Evolutionary conservation across 2,888 invertebrate species (phyloP).

Genomic region (Eurytoma californica): DNA sequence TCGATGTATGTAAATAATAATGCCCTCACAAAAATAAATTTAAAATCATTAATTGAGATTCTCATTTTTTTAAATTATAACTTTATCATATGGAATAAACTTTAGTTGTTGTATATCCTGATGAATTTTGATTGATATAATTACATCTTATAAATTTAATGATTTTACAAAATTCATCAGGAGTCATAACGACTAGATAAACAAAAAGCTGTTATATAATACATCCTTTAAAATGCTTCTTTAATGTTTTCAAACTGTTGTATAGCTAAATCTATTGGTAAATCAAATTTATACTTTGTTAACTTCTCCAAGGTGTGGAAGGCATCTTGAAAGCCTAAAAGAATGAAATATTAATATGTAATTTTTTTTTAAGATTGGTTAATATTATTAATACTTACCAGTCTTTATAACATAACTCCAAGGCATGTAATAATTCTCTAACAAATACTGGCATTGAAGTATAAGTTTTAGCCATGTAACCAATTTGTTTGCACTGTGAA

Average conservation of each 20-base stretch:
- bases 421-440: conserved; percentile 87
- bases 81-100: neutral
- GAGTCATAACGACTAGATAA: conserved; percentile 37
- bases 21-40: conserved; percentile 18
- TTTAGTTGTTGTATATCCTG: conserved; percentile 23
- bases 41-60: conserved; percentile 1
- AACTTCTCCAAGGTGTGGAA: conserved; percentile 92
- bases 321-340: conserved; percentile 94
- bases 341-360: conserved; percentile 15
- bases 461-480: conserved; percentile 96
- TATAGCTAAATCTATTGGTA: conserved; percentile 97
- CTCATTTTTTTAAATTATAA: neutral
- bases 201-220: conserved; percentile 28
- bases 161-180: conserved; percentile 37
- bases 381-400: conserved; percentile 75
- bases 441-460: conserved; percentile 88
- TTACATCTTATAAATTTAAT: conserved; percentile 29
- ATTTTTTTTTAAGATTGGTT: conserved; percentile 11
- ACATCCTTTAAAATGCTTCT: conserved; percentile 79
- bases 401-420: conserved; percentile 98
- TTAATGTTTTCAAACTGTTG: conserved; percentile 98
- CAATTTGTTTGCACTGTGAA: conserved; percentile 87
- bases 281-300: conserved; percentile 89
- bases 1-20: conserved; percentile 40
- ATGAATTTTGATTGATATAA: conserved; percentile 30